A percentile compares a stretch with the other conserved stretches of the same genome.
Conservation (phyloP, 2,113 vertebrate genomes). For the Otus sunia region DNA sequence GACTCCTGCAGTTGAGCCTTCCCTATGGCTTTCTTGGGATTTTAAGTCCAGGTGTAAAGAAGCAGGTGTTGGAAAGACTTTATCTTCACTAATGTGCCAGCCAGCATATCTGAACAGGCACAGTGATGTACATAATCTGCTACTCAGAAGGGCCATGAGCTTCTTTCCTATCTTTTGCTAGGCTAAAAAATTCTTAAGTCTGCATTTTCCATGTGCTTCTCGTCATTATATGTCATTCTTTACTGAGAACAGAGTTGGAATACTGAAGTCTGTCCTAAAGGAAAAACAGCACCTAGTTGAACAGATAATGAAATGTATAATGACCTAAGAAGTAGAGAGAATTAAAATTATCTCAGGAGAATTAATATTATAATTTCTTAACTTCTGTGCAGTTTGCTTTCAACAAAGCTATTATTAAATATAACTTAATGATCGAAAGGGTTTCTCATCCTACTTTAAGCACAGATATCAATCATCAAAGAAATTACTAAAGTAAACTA, state of each 20-base stretch:
- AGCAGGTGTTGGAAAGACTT: slow-evolving; percentile 13
- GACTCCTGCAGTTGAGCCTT: not conserved
- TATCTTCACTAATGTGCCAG: not conserved
- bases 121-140: not conserved
- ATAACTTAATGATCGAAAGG: not conserved
- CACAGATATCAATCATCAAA: not conserved
- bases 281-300: not conserved
- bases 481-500: not conserved
- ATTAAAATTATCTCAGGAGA: not conserved
- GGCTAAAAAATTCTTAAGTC: not conserved
- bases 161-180: not conserved
- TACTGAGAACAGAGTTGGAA: not conserved
- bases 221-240: not conserved
- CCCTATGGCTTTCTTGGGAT: not conserved
- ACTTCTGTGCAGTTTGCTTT: not conserved
- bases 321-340: not conserved
- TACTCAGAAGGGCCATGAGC: not conserved
- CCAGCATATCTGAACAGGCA: not conserved
- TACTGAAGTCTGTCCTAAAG: not conserved
- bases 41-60: not conserved
- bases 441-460: not conserved
- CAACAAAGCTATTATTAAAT: not conserved
- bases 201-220: not conserved
- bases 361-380: not conserved
- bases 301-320: not conserved